Evolutionary conservation across 2,888 invertebrate genomes (phyloP).

Genomic region (Linnaemya vulpina): DNA sequence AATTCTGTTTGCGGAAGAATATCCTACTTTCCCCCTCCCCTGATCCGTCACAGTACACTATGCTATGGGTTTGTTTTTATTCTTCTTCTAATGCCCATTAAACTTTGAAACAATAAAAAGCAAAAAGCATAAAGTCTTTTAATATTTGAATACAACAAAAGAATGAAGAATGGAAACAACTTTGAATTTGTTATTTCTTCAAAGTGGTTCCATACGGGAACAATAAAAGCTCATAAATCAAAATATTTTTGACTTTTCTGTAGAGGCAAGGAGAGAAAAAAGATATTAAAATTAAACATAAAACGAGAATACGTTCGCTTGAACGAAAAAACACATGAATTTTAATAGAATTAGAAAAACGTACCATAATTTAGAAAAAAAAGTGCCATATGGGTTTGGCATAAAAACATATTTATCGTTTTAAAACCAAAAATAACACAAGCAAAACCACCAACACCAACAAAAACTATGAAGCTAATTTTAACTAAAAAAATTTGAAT

Average conservation of each 20-base stretch:
- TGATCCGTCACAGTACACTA: no score
- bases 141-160: constrained; percentile 33
- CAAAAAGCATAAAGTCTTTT: constrained; percentile 40
- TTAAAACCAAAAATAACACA: constrained; percentile 14
- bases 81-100: not conserved
- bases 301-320: constrained; percentile 9
- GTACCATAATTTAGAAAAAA: constrained; percentile 7
- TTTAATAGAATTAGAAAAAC: constrained; percentile 52
- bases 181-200: constrained; percentile 37
- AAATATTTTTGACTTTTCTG: constrained; percentile 53
- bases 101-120: constrained; percentile 3
- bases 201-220: constrained; percentile 66
- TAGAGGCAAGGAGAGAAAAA: constrained; percentile 20
- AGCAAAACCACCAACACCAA: constrained; percentile 13
- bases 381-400: constrained; percentile 54
- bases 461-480: constrained; percentile 42
- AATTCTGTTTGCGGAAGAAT: no score
- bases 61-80: not conserved
- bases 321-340: constrained; percentile 20
- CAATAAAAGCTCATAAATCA: constrained; percentile 70
- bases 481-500: constrained; percentile 4
- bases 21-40: no score
- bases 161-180: constrained; percentile 7
- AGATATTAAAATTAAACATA: constrained; percentile 62
- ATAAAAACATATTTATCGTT: constrained; percentile 25